phyloP scores from a whole-genome alignment of 2,888 invertebrate species.

The Drosophila borealis region DNA sequence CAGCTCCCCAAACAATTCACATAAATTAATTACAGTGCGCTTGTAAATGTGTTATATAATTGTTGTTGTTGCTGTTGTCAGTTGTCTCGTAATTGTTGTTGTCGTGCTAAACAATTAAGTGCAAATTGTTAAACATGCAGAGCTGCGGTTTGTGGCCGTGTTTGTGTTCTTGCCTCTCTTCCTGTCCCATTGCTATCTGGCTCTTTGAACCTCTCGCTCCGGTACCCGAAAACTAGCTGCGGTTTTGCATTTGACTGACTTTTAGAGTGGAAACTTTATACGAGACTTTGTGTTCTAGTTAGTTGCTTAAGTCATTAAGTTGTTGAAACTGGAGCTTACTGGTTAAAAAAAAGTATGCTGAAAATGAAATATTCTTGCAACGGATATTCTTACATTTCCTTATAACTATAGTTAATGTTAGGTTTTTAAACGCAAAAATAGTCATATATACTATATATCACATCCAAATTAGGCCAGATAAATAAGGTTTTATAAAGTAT shows the following conservation, averaged over 20 bases:
- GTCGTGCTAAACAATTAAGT: constrained; percentile 61
- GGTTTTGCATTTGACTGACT: constrained; percentile 54
- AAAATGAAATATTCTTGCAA: not conserved
- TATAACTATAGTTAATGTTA: too few relatives aligned
- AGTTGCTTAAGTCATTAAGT: constrained; percentile 30
- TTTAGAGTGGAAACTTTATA: constrained; percentile 13
- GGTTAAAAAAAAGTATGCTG: not conserved
- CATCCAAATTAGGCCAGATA: too few relatives aligned
- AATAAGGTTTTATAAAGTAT: too few relatives aligned
- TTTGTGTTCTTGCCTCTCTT: constrained; percentile 5
- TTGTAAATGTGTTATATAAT: constrained; percentile 53
- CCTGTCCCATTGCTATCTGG: not conserved
- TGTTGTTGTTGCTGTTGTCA: constrained; percentile 33
- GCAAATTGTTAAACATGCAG: constrained; percentile 62
- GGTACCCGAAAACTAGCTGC: constrained; percentile 22
- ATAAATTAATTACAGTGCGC: constrained; percentile 76
- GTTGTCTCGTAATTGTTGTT: constrained; percentile 38
- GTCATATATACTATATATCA: too few relatives aligned
- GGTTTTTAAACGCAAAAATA: too few relatives aligned
- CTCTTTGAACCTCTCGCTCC: constrained; percentile 1
- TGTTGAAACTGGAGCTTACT: constrained; percentile 10
- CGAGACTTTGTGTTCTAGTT: constrained; percentile 13
- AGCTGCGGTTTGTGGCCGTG: constrained; percentile 44
- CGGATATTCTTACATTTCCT: not conserved
- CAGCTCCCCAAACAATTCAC: constrained; percentile 43